Evolutionary conservation across 2,113 vertebrate genomes (phyloP).

Genomic region (Pycnonotus jocosus): DNA sequence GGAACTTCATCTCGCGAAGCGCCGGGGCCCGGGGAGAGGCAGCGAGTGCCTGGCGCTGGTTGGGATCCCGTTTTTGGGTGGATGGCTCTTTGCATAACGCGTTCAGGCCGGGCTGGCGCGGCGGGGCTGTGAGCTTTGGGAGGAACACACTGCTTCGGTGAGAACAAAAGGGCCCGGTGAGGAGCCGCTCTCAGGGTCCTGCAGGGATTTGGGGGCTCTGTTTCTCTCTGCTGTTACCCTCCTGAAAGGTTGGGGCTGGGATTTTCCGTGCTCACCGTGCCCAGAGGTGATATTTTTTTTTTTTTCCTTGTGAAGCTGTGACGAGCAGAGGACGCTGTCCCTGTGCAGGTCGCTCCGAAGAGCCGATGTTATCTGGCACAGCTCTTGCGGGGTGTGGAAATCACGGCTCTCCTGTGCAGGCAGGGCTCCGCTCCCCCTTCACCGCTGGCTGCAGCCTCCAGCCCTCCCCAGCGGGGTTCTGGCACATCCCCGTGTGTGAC

Average conservation of each 20-base stretch:
- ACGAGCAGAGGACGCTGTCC: neutral
- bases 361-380: neutral
- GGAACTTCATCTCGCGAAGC: neutral
- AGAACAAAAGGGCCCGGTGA: neutral
- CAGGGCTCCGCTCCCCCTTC: neutral
- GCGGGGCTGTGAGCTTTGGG: neutral
- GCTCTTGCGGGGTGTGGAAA: neutral
- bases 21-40: neutral
- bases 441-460: neutral
- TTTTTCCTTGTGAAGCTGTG: neutral
- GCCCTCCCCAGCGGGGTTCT: neutral
- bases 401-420: neutral
- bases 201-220: neutral
- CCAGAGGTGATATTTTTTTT: neutral
- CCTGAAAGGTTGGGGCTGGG: neutral
- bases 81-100: neutral
- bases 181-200: neutral
- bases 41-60: neutral
- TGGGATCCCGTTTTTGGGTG: neutral
- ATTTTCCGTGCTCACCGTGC: neutral
- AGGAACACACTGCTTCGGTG: neutral
- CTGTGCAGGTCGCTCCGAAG: neutral
- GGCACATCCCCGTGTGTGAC: accelerated
- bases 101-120: neutral
- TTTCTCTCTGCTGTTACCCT: neutral